phyloP scores from a whole-genome alignment of 2,888 invertebrate species.

The Synergus japonicus region DNA sequence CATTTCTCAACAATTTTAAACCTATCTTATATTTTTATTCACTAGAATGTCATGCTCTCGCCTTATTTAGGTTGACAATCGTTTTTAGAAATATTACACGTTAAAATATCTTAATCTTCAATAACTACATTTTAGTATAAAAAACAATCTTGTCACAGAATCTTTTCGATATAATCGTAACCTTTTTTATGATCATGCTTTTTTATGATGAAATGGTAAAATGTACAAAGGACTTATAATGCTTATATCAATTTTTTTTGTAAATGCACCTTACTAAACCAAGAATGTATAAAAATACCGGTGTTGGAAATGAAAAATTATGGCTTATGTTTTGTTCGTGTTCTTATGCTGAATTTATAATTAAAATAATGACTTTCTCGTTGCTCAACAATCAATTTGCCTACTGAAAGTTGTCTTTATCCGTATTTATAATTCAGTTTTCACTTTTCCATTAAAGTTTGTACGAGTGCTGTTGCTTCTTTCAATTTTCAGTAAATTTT shows the following conservation, averaged over 20 bases:
- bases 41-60: no score
- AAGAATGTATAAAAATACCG: no score
- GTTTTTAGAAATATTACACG: no score
- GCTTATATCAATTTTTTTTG: neutral
- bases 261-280: neutral
- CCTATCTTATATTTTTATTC: neutral
- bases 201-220: neutral
- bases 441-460: neutral
- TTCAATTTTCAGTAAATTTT: conserved; percentile 40
- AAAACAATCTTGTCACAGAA: no score
- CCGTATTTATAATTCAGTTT: conserved; percentile 7
- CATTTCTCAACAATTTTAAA: neutral
- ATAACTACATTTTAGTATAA: no score
- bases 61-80: no score
- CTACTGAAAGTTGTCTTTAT: neutral
- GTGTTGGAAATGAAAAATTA: no score
- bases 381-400: neutral
- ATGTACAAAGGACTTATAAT: neutral
- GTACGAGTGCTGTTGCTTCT: neutral
- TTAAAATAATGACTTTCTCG: neutral
- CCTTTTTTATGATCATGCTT: no score
- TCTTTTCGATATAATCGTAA: no score
- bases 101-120: no score
- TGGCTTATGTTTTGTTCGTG: no score
- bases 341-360: no score